These are phyloP conservation scores for Drosophila differens DNA, from an alignment of 2,888 invertebrate species.

Conservation along the genomic window DNA sequence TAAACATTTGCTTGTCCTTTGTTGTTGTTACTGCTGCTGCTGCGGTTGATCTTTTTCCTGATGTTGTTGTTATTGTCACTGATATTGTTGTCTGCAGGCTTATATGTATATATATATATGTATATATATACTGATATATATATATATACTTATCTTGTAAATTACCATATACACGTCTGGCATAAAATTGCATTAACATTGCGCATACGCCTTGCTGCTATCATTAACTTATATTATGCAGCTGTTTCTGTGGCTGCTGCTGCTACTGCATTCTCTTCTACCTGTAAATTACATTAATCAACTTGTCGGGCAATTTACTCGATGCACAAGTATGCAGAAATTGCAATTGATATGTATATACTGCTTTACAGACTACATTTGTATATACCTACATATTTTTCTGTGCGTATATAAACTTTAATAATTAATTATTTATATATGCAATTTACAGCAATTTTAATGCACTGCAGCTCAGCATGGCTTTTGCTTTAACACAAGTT, in stretches of 20 bases:
- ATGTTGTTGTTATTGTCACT: slow-evolving; percentile 39
- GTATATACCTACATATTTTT: neutral
- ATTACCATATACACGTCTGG: slow-evolving; percentile 16
- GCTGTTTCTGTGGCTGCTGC: slow-evolving; percentile 1
- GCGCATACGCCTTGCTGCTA: slow-evolving; percentile 59
- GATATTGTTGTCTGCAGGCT: slow-evolving; percentile 57
- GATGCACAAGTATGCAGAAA: slow-evolving; percentile 12
- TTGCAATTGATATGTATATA: slow-evolving; percentile 32
- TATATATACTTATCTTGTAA: neutral
- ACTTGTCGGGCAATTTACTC: slow-evolving; percentile 68
- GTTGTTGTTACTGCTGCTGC: slow-evolving; percentile 7
- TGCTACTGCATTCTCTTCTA: slow-evolving; percentile 27
- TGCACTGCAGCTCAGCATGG: slow-evolving; percentile 23
- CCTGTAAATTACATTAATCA: slow-evolving; percentile 74
- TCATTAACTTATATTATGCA: slow-evolving; percentile 61
- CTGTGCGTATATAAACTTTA: slow-evolving; percentile 7
- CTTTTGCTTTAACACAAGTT: slow-evolving; percentile 17
- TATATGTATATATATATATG: neutral
- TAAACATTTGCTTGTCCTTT: slow-evolving; percentile 9
- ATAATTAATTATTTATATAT: slow-evolving; percentile 42
- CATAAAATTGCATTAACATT: slow-evolving; percentile 71
- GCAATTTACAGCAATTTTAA: slow-evolving; percentile 28
- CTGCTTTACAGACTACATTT: neutral
- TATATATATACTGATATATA: neutral
- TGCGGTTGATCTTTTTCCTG: slow-evolving; percentile 15